Conservation (phyloP, 92 coral and sea anemone genomes). For the Bergia puertoricense region DNA sequence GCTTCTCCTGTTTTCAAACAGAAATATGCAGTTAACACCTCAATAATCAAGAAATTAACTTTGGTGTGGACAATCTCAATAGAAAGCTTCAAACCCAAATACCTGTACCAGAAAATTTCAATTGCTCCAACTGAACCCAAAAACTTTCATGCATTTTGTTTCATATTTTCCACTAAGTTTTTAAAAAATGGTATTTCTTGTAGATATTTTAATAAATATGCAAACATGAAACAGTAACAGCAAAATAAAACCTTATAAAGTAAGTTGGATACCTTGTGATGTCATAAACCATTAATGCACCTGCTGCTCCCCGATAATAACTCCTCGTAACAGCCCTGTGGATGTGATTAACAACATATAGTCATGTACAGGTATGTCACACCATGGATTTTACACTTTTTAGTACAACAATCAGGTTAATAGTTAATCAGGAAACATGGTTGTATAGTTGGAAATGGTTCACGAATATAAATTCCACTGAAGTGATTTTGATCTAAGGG, state of each 20-base stretch:
- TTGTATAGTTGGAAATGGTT: too few species aligned
- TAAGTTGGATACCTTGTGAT: constrained; percentile 78
- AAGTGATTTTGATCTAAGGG: not conserved
- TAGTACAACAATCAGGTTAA: too few species aligned
- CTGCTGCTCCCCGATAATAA: constrained; percentile 98
- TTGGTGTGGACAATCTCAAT: not conserved
- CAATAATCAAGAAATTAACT: too few species aligned
- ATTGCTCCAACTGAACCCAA: too few species aligned
- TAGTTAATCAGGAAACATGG: too few species aligned
- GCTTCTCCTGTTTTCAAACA: constrained; percentile 78
- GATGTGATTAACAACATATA: not conserved
- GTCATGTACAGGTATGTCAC: not conserved
- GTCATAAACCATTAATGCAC: constrained; percentile 98
- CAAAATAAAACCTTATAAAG: too few species aligned
- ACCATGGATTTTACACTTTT: too few species aligned
- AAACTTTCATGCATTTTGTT: too few species aligned
- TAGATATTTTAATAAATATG: not conserved
- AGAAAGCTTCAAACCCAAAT: not conserved
- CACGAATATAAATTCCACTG: not conserved
- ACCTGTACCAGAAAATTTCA: not conserved
- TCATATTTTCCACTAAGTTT: too few species aligned
- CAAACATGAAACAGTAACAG: not conserved
- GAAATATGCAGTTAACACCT: not conserved
- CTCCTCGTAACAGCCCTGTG: constrained; percentile 97
- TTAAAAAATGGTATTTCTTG: too few species aligned